A percentile compares a stretch with the other conserved stretches of the same genome.
These are phyloP conservation scores for Carcina quercana DNA, from an alignment of 2,888 invertebrate genomes.

Conservation along the genomic window DNA sequence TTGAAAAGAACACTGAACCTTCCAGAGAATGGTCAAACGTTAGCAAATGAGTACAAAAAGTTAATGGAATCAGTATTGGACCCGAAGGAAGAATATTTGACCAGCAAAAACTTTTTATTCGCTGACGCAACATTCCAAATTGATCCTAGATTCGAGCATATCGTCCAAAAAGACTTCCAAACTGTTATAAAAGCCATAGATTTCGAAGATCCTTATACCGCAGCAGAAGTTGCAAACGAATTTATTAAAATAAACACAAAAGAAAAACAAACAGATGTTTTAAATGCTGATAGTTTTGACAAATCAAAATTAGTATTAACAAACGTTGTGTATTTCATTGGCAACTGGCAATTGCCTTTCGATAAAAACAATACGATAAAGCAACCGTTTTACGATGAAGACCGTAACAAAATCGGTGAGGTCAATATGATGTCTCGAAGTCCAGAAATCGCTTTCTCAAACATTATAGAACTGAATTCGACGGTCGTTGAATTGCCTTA, in stretches of 20 bases:
- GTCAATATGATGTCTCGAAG: slow-evolving; percentile 85
- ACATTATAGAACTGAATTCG: slow-evolving; percentile 69
- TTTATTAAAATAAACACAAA: slow-evolving; percentile 51
- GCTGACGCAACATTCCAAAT: slow-evolving; percentile 47
- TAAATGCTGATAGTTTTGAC: slow-evolving; percentile 63
- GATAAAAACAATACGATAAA: slow-evolving; percentile 68
- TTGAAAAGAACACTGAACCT: slow-evolving; percentile 45
- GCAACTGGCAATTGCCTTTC: slow-evolving; percentile 79
- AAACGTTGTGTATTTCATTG: slow-evolving; percentile 82
- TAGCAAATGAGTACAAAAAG: slow-evolving; percentile 41
- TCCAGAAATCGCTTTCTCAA: slow-evolving; percentile 72
- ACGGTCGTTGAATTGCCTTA: slow-evolving; percentile 81
- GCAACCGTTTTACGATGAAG: slow-evolving; percentile 76
- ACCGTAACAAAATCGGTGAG: slow-evolving; percentile 58
- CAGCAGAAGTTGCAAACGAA: slow-evolving; percentile 44
- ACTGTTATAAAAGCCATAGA: slow-evolving; percentile 47
- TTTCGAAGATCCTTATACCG: slow-evolving; percentile 44
- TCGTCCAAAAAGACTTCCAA: slow-evolving; percentile 43
- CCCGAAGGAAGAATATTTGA: slow-evolving; percentile 38
- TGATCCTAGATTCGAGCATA: slow-evolving; percentile 30
- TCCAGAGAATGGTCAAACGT: slow-evolving; percentile 30
- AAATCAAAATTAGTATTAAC: slow-evolving; percentile 78
- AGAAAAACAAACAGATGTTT: slow-evolving; percentile 49
- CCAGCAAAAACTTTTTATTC: slow-evolving; percentile 56
- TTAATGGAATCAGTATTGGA: slow-evolving; percentile 40